Evolutionary conservation across 2,113 vertebrate species (phyloP).

Genomic region (Cromileptes altivelis): DNA sequence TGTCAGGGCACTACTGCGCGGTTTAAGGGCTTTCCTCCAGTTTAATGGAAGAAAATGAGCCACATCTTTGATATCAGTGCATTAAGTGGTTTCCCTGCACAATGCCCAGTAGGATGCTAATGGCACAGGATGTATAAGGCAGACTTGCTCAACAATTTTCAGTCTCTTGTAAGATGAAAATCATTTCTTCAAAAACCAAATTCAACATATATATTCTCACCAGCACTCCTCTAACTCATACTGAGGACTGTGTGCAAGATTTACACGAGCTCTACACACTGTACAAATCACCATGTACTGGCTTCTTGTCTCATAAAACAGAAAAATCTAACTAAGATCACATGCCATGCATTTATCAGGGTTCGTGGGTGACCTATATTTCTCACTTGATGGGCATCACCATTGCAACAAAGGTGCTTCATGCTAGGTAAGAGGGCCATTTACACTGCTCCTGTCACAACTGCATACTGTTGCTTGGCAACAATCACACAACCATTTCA

Average conservation of each 20-base stretch:
- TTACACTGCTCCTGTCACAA: conserved; percentile 45
- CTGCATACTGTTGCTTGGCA: conserved; percentile 70
- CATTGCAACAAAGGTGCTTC: conserved; percentile 46
- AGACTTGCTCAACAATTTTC: not conserved
- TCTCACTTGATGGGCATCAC: conserved; percentile 38
- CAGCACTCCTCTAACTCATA: not conserved
- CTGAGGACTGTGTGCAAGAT: not conserved
- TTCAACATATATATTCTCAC: not conserved
- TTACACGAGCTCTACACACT: not conserved
- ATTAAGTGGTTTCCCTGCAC: conserved; percentile 33
- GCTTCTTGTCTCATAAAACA: not conserved
- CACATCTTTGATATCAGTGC: conserved; percentile 38
- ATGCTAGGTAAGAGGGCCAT: conserved; percentile 33
- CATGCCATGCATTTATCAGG: not conserved
- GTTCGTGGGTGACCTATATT: conserved; percentile 11
- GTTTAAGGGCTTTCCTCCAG: conserved; percentile 43
- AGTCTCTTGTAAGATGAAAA: not conserved
- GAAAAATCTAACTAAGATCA: not conserved
- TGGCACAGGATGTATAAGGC: conserved; percentile 5
- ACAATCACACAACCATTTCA: conserved; percentile 65
- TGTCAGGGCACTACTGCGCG: conserved; percentile 14
- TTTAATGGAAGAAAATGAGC: conserved; percentile 47
- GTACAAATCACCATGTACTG: not conserved
- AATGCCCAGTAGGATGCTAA: conserved; percentile 23
- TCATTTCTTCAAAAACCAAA: not conserved